Base-by-base conservation (phyloP, 2,797 vertebrate species). In the Periophthalmus magnuspinnatus region DNA sequence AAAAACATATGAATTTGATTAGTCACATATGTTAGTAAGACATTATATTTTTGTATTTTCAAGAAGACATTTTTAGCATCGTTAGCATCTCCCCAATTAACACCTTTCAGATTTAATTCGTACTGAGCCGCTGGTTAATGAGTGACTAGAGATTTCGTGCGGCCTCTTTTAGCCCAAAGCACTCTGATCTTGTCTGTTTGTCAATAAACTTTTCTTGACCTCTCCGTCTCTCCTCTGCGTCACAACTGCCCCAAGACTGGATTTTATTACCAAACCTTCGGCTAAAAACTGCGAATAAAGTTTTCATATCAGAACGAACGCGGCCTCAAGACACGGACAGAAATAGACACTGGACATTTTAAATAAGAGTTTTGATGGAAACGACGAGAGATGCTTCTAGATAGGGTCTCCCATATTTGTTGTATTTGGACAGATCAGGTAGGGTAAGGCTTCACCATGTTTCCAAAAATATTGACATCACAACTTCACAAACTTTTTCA, bases 231-330 rank as follows among this genome's bases (percentile, higher is more conserved):
- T 63, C 76, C 19, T 75, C 68, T 76, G 74, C 69, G 0, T 78
- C 68, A 55, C 21, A 36, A 58, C 61, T 38, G 75, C 87, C 84
- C 57, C 76, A 77, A 89, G 90, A 85, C 76, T 77, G 16, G 28
- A 78, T 86, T 92, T 91, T 89, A 92, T 92, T 90, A 67, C 76
- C 14, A 62, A 50, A 68, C 74, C 38, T 17, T 68, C 60, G 79
- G 66, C 77, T 21, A 41, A 70, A 33, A 71, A 57, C 76, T 34
- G 19, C 71, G 60, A 81, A 81, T 72, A 62, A 81, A 19, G 19
- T 75, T 52, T 80, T 83, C 74, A 78, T 78, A 79, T 77, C 59
- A 61, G 68, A 65, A 16, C 4, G 36, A 56, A 72, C 55, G 65
- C 3, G 32, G 69, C 69, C 72, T 68, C 72, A 62, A 71, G 67